A percentile compares a stretch with the other conserved stretches of the same genome.
Conservation (phyloP, 1,140 invertebrate species). For the Gryllus bimaculatus region DNA sequence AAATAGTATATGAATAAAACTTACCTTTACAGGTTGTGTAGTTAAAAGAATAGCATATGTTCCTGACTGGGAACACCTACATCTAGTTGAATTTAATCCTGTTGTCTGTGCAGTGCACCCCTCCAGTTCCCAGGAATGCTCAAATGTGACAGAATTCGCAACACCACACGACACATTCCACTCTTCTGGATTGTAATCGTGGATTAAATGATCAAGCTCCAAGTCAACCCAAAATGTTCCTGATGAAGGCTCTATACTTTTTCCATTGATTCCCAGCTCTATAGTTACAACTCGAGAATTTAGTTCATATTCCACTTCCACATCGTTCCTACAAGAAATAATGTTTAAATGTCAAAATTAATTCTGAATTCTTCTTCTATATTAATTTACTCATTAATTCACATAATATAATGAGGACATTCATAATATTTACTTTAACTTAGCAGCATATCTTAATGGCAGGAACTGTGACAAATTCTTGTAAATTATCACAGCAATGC, state of each 20-base stretch:
- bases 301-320: constrained; percentile 53
- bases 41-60: constrained; percentile 50
- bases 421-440: constrained; percentile 38
- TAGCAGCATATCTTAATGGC: constrained; percentile 38
- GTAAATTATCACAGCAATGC: constrained; percentile 39
- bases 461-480: constrained; percentile 42
- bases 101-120: constrained; percentile 13
- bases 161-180: constrained; percentile 45
- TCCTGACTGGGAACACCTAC: constrained; percentile 24
- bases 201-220: constrained; percentile 32
- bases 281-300: constrained; percentile 49
- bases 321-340: constrained; percentile 42
- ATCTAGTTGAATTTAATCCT: constrained; percentile 13
- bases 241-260: constrained; percentile 24
- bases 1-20: background rate
- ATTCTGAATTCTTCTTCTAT: background rate
- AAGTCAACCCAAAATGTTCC: constrained; percentile 35
- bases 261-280: constrained; percentile 31
- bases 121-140: constrained; percentile 25
- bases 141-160: constrained; percentile 32
- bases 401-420: background rate
- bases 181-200: constrained; percentile 27
- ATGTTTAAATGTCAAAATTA: background rate
- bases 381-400: background rate
- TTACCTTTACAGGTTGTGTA: constrained; percentile 24